phyloP scores from a whole-genome alignment of 2,113 vertebrate genomes.

The Platysternon megacephalum region DNA sequence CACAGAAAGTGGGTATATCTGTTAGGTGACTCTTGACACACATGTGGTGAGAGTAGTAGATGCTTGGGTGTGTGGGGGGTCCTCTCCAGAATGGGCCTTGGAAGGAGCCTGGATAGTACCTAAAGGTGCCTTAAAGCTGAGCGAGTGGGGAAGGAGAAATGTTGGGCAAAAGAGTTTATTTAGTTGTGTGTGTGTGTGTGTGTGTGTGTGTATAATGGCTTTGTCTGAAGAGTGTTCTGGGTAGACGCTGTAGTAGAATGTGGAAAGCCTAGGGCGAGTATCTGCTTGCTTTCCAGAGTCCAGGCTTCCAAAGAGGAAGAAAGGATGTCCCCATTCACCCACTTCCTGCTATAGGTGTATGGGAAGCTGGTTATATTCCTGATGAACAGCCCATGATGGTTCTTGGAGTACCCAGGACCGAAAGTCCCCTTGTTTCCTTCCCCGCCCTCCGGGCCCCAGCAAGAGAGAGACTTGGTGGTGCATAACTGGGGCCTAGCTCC shows the following conservation, averaged over 20 bases:
- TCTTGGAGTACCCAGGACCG: neutral
- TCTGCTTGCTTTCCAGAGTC: neutral
- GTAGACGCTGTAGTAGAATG: neutral
- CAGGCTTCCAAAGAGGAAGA: neutral
- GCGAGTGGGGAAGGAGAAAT: neutral
- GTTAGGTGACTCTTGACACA: neutral
- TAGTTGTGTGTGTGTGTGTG: no score
- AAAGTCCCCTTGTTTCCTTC: no score
- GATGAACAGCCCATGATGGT: neutral
- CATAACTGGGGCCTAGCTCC: neutral
- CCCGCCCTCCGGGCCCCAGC: rapidly evolving
- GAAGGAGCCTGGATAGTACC: neutral
- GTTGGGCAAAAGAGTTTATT: neutral
- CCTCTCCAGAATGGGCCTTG: neutral
- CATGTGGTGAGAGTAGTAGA: neutral
- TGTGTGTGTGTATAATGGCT: no score
- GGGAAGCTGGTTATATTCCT: neutral
- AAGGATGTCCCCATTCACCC: neutral
- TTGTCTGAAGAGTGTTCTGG: neutral
- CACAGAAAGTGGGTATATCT: neutral
- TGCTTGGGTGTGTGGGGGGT: neutral
- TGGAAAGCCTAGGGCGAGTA: neutral
- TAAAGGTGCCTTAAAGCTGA: neutral
- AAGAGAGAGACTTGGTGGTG: neutral
- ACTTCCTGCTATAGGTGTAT: rapidly evolving